Percentiles rank a stretch among this genome's conserved stretches.
Evolutionary conservation across 2,888 invertebrate species (phyloP).

Genomic region (Hofmannophila pseudospretella): DNA sequence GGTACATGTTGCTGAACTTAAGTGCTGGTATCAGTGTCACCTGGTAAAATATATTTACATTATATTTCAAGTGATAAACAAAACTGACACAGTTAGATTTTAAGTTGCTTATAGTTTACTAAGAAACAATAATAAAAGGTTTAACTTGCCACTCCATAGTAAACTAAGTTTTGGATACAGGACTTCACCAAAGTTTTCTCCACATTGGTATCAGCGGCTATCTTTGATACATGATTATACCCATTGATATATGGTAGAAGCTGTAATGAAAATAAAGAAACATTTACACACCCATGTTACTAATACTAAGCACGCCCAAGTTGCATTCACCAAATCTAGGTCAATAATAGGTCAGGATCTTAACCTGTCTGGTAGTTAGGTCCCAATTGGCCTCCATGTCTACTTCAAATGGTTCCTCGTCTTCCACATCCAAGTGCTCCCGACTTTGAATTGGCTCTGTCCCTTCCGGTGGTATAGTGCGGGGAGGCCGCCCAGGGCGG

Average conservation of each 20-base stretch:
- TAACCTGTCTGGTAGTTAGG: conserved; percentile 93
- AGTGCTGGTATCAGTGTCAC: conserved; percentile 87
- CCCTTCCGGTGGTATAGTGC: conserved; percentile 30
- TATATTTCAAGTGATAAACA: too few relatives aligned
- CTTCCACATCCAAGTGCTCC: conserved; percentile 74
- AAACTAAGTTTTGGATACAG: conserved; percentile 94
- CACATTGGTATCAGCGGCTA: conserved; percentile 93
- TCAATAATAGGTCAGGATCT: too few relatives aligned
- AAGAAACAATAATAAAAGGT: not conserved
- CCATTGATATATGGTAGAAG: conserved; percentile 93
- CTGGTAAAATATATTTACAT: too few relatives aligned
- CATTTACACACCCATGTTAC: too few relatives aligned
- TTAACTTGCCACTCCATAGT: conserved; percentile 80
- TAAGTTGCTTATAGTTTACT: too few relatives aligned
- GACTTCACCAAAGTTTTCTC: conserved; percentile 96
- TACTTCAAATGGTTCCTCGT: conserved; percentile 73
- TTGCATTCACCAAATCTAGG: too few relatives aligned
- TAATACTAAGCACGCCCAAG: too few relatives aligned
- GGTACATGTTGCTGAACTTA: conserved; percentile 92
- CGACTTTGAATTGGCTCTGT: conserved; percentile 37
- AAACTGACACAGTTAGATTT: too few relatives aligned
- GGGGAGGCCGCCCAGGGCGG: conserved; percentile 52
- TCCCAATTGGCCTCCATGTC: conserved; percentile 88
- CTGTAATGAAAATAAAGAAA: conserved; percentile 50
- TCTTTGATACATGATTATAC: conserved; percentile 93